Evolutionary conservation across 2,888 invertebrate species (phyloP).

Genomic region (Gasteruption jaculator): DNA sequence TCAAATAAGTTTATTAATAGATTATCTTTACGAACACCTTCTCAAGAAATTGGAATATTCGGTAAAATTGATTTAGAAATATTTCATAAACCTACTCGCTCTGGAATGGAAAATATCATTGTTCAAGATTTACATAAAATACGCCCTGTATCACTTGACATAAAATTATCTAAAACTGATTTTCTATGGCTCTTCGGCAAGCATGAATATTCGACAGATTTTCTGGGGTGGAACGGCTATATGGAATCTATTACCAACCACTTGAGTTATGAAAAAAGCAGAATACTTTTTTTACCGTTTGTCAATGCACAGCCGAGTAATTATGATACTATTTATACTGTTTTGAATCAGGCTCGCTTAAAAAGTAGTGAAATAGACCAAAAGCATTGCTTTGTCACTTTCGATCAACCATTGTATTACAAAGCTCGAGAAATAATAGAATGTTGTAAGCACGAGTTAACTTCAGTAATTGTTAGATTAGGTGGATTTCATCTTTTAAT

Average conservation of each 20-base stretch:
- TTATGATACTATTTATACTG: constrained; percentile 20
- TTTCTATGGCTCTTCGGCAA: too few species aligned
- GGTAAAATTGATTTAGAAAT: background rate
- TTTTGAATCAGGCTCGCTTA: constrained; percentile 12
- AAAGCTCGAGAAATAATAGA: constrained; percentile 18
- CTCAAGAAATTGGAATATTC: background rate
- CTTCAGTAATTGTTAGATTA: constrained; percentile 22
- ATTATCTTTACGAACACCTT: background rate
- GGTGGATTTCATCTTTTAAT: constrained; percentile 31
- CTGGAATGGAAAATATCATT: background rate
- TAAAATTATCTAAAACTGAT: background rate
- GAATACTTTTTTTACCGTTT: constrained; percentile 21
- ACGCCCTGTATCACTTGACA: background rate
- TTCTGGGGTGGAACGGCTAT: constrained; percentile 26
- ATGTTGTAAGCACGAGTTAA: constrained; percentile 10
- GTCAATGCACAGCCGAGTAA: constrained; percentile 19
- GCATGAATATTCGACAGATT: too few species aligned
- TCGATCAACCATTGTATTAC: constrained; percentile 20
- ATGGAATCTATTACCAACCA: background rate
- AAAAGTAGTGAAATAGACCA: constrained; percentile 11
- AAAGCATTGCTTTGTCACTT: constrained; percentile 13
- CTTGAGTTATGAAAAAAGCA: constrained; percentile 22
- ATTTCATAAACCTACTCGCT: background rate
- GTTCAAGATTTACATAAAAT: background rate
- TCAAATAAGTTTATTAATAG: constrained; percentile 1